Conservation (phyloP, 2,797 vertebrate genomes). For the Gallirallus australis region DNA sequence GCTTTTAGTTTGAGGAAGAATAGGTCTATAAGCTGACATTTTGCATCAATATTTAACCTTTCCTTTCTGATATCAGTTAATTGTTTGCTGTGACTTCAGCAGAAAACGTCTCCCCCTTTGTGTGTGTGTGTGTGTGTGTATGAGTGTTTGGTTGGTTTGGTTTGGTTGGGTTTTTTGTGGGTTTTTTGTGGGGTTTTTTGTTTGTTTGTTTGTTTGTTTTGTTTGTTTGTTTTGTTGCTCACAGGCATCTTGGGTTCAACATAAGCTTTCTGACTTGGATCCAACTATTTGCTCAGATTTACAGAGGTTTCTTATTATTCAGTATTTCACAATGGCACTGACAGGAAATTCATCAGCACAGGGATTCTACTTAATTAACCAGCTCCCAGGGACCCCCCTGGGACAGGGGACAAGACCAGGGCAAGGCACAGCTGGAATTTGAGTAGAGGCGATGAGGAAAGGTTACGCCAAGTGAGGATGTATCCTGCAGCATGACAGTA, state of each 20-base stretch:
- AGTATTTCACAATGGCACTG: slow-evolving; percentile 33
- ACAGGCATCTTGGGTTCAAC: slow-evolving; percentile 21
- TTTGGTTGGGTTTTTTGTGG: no score
- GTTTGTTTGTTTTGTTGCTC: neutral
- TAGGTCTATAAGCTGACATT: neutral
- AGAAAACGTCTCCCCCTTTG: neutral
- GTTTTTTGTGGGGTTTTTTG: no score
- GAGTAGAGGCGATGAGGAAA: neutral
- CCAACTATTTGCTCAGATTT: slow-evolving; percentile 50
- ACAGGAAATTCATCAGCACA: slow-evolving; percentile 25
- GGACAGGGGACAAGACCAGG: neutral
- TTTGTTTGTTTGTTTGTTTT: no score
- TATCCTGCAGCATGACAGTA: neutral
- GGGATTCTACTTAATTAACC: slow-evolving; percentile 2
- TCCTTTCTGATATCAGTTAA: slow-evolving; percentile 3
- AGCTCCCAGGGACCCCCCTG: neutral
- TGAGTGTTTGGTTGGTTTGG: no score
- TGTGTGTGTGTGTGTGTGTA: no score
- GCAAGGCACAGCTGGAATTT: neutral
- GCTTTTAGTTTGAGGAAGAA: neutral
- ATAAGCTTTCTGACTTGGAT: slow-evolving; percentile 33
- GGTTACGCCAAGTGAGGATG: neutral
- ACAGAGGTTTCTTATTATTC: slow-evolving; percentile 35
- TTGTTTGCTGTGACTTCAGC: slow-evolving; percentile 7
- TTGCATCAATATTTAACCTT: neutral